Percentiles rank a stretch among this genome's conserved stretches.
Evolutionary conservation across 2,888 invertebrate genomes (phyloP).

Genomic region (Antitype chi): DNA sequence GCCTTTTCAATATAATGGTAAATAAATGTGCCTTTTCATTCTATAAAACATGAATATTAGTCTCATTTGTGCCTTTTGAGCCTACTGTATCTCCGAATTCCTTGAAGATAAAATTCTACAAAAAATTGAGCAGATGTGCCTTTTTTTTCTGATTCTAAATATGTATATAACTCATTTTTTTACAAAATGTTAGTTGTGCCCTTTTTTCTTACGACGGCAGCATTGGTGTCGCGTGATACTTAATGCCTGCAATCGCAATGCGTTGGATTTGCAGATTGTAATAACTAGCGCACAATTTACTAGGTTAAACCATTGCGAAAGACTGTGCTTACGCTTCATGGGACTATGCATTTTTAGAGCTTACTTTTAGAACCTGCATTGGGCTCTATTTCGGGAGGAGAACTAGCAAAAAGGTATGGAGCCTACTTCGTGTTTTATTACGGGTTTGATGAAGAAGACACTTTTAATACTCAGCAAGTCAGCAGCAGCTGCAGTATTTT

Average conservation of each 20-base stretch:
- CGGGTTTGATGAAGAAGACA: neutral
- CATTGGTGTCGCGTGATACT: slow-evolving; percentile 37
- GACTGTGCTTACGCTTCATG: neutral
- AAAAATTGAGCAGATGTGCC: too few relatives aligned
- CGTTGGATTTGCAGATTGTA: slow-evolving; percentile 42
- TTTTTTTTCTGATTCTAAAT: too few relatives aligned
- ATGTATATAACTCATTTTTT: too few relatives aligned
- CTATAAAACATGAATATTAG: too few relatives aligned
- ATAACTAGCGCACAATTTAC: slow-evolving; percentile 42
- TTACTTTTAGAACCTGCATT: neutral
- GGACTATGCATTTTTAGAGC: neutral
- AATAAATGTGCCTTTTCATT: too few relatives aligned
- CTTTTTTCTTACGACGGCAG: too few relatives aligned
- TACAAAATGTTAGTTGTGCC: too few relatives aligned
- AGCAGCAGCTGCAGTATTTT: neutral
- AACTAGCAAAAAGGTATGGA: neutral
- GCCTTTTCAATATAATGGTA: too few relatives aligned
- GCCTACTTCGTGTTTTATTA: neutral
- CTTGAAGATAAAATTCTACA: too few relatives aligned
- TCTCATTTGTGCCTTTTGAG: too few relatives aligned
- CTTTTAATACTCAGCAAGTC: neutral
- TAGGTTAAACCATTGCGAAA: slow-evolving; percentile 23
- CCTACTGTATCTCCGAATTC: too few relatives aligned
- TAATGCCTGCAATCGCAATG: slow-evolving; percentile 37
- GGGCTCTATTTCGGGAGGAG: neutral